Base-by-base conservation (phyloP, 1,140 invertebrate genomes). In the Caenorhabditis latens region DNA sequence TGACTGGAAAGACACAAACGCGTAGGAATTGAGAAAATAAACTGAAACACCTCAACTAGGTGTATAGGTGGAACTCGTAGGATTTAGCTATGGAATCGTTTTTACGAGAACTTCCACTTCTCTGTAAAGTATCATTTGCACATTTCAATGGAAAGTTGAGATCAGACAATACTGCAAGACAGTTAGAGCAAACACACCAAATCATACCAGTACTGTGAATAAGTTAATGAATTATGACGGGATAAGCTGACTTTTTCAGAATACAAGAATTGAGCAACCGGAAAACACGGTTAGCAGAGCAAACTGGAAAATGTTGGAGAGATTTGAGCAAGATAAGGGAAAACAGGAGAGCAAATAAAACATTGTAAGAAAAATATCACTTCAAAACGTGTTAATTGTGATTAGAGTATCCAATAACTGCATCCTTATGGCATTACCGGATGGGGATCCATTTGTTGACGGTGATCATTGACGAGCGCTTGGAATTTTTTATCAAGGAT, bases 401-500 rank as follows among this genome's bases (percentile, higher is more conserved):
- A 40, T 57, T 50, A 57, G 16, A 16, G 2, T 21, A 3, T 11
- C 14, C 21, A 46, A 50, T 1, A 32, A 19, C 71, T 8, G 43
- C 5, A n/a, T 21, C 40, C 7, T 43, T 32, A 84, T 48, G 53
- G 58, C 83, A 84, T 84, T 84, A 84, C 83, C 83, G 83, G 83
- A 5, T 84, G 83, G 4, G 55, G 24, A 40, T 84, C 58, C 2
- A 55, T n/a, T 84, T 84, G 83, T 63, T 83, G 65, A 9, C 86
- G 55, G 42, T 86, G 55, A 63, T 84, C 86, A 21, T 71, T 71
- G 48, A 86, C 86, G 8, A 86, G 58, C 16, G 19, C 57, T 11
- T 16, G 58, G 86, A 86, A 86, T 11, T 86, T 57, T 57, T 86
- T 71, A 24, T 86, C 86, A 2, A 86, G 50, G 13, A 71, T 13